These are phyloP conservation scores for Herpetotheres cachinnans DNA, from an alignment of 2,113 vertebrate genomes.

Conservation along the genomic window DNA sequence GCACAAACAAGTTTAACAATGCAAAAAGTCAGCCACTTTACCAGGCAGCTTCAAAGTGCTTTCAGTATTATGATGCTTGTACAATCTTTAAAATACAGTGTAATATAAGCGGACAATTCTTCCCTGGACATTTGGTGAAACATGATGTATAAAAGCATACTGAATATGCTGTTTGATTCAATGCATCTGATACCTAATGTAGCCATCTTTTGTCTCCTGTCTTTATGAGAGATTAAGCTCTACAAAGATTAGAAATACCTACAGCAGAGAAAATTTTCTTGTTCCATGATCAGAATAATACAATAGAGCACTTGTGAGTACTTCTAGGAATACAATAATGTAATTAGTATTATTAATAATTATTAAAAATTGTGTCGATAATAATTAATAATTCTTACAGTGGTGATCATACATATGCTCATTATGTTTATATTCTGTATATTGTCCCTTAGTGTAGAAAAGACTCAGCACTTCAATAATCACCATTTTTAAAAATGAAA, in stretches of 20 bases:
- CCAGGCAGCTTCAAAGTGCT: not conserved
- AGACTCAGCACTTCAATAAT: not conserved
- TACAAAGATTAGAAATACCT: not conserved
- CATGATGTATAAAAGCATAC: not conserved
- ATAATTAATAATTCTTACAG: not conserved
- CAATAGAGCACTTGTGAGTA: not conserved
- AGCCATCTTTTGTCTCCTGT: not conserved
- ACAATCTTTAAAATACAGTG: not conserved
- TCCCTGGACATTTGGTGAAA: not conserved
- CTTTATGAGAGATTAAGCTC: not conserved
- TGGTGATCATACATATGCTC: not conserved
- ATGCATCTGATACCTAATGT: not conserved
- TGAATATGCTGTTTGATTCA: not conserved
- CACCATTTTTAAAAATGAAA: not conserved
- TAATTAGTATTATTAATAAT: not conserved
- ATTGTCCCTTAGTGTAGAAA: not conserved
- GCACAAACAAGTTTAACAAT: not conserved
- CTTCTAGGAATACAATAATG: not conserved
- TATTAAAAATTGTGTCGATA: not conserved
- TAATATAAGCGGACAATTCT: not conserved
- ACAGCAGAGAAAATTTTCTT: not conserved
- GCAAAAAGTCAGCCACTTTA: not conserved
- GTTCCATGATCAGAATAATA: not conserved
- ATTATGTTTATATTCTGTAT: not conserved
- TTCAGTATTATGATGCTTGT: not conserved